A percentile compares a stretch with the other conserved stretches of the same genome.
Conservation (phyloP, 2,113 vertebrate species). For the Tricholaema leucomelas region DNA sequence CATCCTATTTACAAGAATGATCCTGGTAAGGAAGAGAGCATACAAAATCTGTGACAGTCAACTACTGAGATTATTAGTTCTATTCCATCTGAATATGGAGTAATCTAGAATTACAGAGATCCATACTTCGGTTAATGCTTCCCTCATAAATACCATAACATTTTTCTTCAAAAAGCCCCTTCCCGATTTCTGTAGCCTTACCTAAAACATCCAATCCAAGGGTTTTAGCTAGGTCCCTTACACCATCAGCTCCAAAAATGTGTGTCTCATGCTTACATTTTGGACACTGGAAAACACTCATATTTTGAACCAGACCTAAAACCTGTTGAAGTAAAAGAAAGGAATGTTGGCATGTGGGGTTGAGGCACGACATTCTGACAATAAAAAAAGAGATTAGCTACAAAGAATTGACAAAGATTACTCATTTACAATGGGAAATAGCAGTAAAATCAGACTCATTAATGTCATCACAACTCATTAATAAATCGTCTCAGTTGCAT, state of each 20-base stretch:
- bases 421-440: background rate
- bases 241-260: conserved; percentile 93
- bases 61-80: background rate
- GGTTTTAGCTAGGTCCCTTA: conserved; percentile 80
- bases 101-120: background rate
- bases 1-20: background rate
- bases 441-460: background rate
- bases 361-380: background rate
- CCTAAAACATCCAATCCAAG: conserved; percentile 87
- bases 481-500: background rate
- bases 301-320: conserved; percentile 94
- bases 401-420: background rate
- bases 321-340: conserved; percentile 79
- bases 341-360: background rate
- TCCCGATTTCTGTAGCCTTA: conserved; percentile 57
- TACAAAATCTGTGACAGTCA: background rate
- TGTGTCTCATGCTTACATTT: conserved; percentile 91
- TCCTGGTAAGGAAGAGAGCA: background rate
- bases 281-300: conserved; percentile 97
- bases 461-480: background rate
- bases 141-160: background rate
- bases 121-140: background rate
- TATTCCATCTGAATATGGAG: background rate
- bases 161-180: background rate
- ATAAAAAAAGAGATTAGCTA: background rate